Evolutionary conservation across 2,888 invertebrate genomes (phyloP).

Genomic region (Oxytorus armatus): DNA sequence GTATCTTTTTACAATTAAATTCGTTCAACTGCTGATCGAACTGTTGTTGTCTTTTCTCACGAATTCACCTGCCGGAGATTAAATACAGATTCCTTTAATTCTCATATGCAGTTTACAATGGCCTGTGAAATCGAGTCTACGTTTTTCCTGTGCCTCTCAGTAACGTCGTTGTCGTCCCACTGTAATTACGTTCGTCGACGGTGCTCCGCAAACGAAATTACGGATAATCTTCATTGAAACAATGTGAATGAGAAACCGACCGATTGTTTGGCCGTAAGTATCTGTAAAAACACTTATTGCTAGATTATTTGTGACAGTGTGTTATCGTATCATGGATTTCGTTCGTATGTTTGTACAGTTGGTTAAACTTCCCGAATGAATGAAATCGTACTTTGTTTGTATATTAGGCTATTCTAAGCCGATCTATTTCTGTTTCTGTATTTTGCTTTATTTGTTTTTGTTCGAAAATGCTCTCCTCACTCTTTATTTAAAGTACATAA

Average conservation of each 20-base stretch:
- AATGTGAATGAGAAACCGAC: conserved; percentile 62
- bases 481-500: neutral
- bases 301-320: no score
- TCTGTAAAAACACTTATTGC: neutral
- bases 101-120: conserved; percentile 50
- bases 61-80: neutral
- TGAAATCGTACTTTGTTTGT: neutral
- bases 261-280: conserved; percentile 61
- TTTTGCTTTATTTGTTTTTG: neutral
- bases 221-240: conserved; percentile 54
- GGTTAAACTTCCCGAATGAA: neutral
- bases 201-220: conserved; percentile 31
- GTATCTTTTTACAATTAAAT: neutral
- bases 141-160: conserved; percentile 38
- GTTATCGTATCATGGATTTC: no score
- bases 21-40: conserved; percentile 10
- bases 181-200: conserved; percentile 53
- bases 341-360: neutral
- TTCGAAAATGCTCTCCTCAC: neutral
- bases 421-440: neutral
- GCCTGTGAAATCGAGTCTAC: conserved; percentile 48
- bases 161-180: conserved; percentile 25
- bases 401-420: neutral
- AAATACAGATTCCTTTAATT: conserved; percentile 26
- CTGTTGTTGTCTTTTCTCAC: neutral